Evolutionary conservation across 2,113 vertebrate species (phyloP).

Genomic region (Rhineura floridana): DNA sequence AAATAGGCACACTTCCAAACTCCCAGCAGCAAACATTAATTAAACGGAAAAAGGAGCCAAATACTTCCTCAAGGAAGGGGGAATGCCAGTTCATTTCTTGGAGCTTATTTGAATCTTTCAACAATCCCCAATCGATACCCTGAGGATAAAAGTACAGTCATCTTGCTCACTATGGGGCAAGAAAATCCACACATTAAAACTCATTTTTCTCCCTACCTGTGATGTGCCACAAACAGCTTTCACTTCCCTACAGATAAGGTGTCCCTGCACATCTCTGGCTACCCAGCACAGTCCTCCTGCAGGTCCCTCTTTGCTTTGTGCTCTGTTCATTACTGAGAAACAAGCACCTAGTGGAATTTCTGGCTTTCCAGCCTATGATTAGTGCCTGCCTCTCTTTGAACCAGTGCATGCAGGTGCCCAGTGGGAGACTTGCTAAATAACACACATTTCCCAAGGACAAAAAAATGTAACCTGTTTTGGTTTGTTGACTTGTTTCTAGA

Average conservation of each 20-base stretch:
- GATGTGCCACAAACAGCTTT: constrained; percentile 40
- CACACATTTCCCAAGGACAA: constrained; percentile 44
- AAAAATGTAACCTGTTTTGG: constrained; percentile 44
- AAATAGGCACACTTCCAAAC: neutral
- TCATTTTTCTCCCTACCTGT: constrained; percentile 25
- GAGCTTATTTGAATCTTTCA: constrained; percentile 12
- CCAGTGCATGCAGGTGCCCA: constrained; percentile 30
- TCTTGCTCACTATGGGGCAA: neutral
- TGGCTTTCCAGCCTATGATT: constrained; percentile 3
- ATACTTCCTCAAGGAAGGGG: neutral
- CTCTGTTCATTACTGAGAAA: neutral
- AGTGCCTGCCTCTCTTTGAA: neutral
- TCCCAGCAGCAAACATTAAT: neutral
- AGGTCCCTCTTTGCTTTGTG: neutral
- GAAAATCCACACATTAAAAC: neutral
- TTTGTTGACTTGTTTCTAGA: constrained; percentile 30
- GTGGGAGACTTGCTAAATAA: constrained; percentile 1
- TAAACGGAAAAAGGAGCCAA: neutral
- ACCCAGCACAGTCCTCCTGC: neutral
- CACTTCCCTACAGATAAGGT: neutral
- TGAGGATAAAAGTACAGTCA: neutral
- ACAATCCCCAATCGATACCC: neutral
- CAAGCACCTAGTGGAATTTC: neutral
- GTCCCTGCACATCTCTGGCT: fast-evolving
- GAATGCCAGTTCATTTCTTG: neutral